phyloP scores from a whole-genome alignment of 2,888 invertebrate genomes.

The Coleophora deauratella region DNA sequence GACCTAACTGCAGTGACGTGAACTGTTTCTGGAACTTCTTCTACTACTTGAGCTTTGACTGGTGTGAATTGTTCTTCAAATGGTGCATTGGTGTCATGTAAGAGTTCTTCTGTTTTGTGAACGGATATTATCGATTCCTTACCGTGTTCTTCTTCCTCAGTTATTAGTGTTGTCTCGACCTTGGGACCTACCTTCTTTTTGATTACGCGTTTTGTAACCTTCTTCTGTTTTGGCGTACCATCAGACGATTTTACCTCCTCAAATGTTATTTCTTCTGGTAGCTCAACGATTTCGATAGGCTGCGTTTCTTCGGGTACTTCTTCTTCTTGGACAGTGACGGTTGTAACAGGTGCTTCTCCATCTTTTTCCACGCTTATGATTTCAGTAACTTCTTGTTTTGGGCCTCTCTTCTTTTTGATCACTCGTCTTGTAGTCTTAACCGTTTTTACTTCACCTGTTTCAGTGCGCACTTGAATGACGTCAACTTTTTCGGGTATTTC shows the following conservation, averaged over 20 bases:
- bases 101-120: slow-evolving; percentile 33
- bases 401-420: slow-evolving; percentile 40
- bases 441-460: slow-evolving; percentile 19
- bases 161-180: slow-evolving; percentile 24
- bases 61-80: slow-evolving; percentile 13
- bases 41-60: slow-evolving; percentile 26
- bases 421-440: slow-evolving; percentile 23
- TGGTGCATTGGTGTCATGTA: slow-evolving; percentile 11
- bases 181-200: slow-evolving; percentile 46
- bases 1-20: slow-evolving; percentile 43
- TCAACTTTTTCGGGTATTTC: slow-evolving; percentile 17
- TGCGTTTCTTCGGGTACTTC: slow-evolving; percentile 5
- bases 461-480: slow-evolving; percentile 23
- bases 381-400: slow-evolving; percentile 41
- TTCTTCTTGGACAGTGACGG: slow-evolving; percentile 26
- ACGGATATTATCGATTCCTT: slow-evolving; percentile 40
- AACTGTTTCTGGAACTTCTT: slow-evolving; percentile 32
- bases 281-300: slow-evolving; percentile 26
- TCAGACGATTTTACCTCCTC: slow-evolving; percentile 30
- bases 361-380: slow-evolving; percentile 51
- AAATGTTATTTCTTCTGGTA: slow-evolving; percentile 36
- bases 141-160: slow-evolving; percentile 7
- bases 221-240: slow-evolving; percentile 33
- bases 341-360: slow-evolving; percentile 26
- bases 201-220: slow-evolving; percentile 39